Conservation (phyloP, 2,797 vertebrate genomes). For the Dipus sagitta region DNA sequence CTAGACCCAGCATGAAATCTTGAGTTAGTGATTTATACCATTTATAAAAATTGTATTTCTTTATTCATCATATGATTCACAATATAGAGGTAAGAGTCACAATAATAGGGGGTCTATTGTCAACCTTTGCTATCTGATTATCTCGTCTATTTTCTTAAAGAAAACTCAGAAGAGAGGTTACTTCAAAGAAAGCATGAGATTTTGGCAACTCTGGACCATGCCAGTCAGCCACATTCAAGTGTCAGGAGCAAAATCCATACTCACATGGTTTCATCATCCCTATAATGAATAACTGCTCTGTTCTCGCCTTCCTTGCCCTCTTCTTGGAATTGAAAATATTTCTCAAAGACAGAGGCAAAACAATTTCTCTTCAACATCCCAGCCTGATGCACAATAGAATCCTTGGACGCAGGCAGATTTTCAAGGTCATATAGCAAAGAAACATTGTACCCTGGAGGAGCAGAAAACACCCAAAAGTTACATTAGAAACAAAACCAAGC, state of each 20-base stretch:
- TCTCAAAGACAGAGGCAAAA: constrained; percentile 99
- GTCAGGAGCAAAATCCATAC: constrained; percentile 77
- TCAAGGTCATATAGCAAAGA: constrained; percentile 98
- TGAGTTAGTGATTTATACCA: not conserved
- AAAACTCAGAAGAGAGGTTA: not conserved
- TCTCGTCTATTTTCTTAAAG: not conserved
- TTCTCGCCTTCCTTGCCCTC: constrained; percentile 97
- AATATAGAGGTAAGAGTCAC: not conserved
- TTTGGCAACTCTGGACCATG: constrained; percentile 18
- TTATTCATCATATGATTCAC: not conserved
- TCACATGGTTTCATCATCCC: constrained; percentile 98
- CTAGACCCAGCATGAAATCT: no score
- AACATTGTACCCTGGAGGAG: constrained; percentile 95
- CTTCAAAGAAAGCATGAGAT: constrained; percentile 21
- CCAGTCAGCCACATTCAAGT: not conserved
- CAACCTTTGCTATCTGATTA: not conserved
- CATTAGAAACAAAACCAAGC: not conserved
- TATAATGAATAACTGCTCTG: constrained; percentile 98
- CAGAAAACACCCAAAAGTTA: constrained; percentile 40
- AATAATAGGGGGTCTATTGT: not conserved
- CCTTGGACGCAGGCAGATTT: constrained; percentile 93
- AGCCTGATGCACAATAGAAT: constrained; percentile 95
- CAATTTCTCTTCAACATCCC: constrained; percentile 99
- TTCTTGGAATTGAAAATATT: constrained; percentile 99
- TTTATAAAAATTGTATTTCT: not conserved